phyloP scores from a whole-genome alignment of 1,140 invertebrate genomes.

The Phocides pigmalion region DNA sequence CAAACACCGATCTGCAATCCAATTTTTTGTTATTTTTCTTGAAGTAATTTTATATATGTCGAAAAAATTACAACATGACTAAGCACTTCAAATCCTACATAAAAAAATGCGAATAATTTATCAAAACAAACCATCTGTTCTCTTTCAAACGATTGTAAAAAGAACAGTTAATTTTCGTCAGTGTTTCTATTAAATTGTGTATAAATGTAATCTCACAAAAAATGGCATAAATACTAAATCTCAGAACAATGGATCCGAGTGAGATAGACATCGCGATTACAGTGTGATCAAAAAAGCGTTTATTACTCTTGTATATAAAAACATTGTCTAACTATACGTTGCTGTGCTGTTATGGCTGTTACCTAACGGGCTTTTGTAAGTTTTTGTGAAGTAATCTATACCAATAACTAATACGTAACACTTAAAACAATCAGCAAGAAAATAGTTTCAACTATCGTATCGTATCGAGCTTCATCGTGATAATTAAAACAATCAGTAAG shows the following conservation, averaged over 20 bases:
- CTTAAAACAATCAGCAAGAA: too few relatives aligned
- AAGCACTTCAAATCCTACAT: too few relatives aligned
- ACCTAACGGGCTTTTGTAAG: constrained; percentile 35
- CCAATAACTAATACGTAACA: too few relatives aligned
- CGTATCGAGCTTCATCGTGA: too few relatives aligned
- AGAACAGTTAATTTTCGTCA: neutral
- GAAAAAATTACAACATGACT: too few relatives aligned
- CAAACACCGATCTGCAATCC: too few relatives aligned
- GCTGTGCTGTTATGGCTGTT: constrained; percentile 22
- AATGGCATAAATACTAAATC: constrained; percentile 14
- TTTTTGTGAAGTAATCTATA: neutral
- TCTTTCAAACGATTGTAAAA: neutral
- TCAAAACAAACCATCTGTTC: neutral
- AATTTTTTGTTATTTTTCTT: too few relatives aligned
- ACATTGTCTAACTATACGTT: constrained; percentile 38
- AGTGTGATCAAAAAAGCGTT: constrained; percentile 18
- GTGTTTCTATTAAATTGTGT: neutral
- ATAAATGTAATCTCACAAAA: neutral
- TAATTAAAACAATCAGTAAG: too few relatives aligned
- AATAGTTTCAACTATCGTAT: too few relatives aligned
- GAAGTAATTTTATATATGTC: too few relatives aligned
- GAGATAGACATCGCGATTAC: constrained; percentile 9
- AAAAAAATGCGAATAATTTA: neutral
- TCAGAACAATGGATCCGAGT: constrained; percentile 14
- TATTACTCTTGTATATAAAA: constrained; percentile 47